Evolutionary conservation across 2,888 invertebrate species (phyloP).

Genomic region (Phasia obesa): DNA sequence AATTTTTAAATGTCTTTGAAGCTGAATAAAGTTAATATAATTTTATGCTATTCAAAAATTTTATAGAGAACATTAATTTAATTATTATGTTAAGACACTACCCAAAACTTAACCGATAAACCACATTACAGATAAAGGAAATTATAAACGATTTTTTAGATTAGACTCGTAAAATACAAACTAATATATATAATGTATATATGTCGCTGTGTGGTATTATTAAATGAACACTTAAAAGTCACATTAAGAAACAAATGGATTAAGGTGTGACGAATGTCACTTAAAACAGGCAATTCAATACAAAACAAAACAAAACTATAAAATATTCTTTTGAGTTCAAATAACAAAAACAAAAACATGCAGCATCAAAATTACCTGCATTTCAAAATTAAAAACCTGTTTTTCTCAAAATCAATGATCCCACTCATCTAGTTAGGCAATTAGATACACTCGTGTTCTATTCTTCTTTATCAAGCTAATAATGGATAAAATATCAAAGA

Average conservation of each 20-base stretch:
- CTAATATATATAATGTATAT: too few relatives aligned
- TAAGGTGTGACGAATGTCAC: slow-evolving; percentile 47
- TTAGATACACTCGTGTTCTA: slow-evolving; percentile 3
- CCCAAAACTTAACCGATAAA: too few relatives aligned
- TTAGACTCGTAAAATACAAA: too few relatives aligned
- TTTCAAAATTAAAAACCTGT: slow-evolving; percentile 8
- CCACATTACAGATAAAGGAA: too few relatives aligned
- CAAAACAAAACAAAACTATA: slow-evolving; percentile 1
- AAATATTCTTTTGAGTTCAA: slow-evolving; percentile 12
- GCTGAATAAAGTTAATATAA: too few relatives aligned
- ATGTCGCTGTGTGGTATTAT: not conserved
- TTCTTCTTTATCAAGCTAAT: slow-evolving; percentile 34
- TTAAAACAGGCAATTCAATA: not conserved
- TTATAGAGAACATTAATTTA: too few relatives aligned
- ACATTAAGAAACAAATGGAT: slow-evolving; percentile 49
- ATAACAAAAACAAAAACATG: not conserved
- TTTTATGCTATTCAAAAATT: too few relatives aligned
- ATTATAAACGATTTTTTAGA: too few relatives aligned
- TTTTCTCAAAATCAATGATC: slow-evolving; percentile 14
- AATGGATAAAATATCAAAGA: slow-evolving; percentile 40
- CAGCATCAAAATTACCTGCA: slow-evolving; percentile 8
- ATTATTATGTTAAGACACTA: too few relatives aligned
- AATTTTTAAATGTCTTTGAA: too few relatives aligned
- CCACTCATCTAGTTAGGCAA: slow-evolving; percentile 30
- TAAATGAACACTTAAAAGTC: slow-evolving; percentile 16